Base-by-base conservation (phyloP, 2,797 vertebrate genomes). In the Capromys pilorides region DNA sequence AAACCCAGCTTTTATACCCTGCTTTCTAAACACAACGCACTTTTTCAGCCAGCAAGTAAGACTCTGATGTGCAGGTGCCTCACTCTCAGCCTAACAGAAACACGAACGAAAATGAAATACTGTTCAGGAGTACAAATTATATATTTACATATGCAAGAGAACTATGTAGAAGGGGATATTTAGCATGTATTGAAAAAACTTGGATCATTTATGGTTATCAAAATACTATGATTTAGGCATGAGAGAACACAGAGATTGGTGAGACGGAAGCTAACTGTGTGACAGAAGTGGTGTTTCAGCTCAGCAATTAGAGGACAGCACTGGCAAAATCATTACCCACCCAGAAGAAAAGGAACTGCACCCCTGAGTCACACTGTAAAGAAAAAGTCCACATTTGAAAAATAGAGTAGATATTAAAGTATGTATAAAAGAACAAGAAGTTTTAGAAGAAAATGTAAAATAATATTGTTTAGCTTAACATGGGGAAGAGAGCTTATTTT, bases 401-500 rank as follows among this genome's bases (percentile, higher is more conserved):
- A 45, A 31, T n/a, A 75, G 2, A n/a, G 9, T 64, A n/a, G 66
- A 36, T 49, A 36, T 77, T 91, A 79, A 75, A 84, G 10, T 31
- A 45, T 28, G 51, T 31, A 54, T n/a, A 51, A 62, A 88, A 87
- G 11, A 8, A n/a, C 69, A 71, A 73, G 79, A 6, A 33, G 16
- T 33, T 86, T 80, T 88, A 75, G 51, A 91, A 49, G 67, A 85
- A 85, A 86, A 93, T 62, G 71, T 83, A 81, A 81, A 86, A 71
- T 84, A 73, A 28, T 87, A 88, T 88, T 59, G 49, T 51, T 73
- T 75, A 49, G 19, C 16, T 36, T 78, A 39, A 77, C 33, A 18
- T 71, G 12, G 14, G 24, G 19, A 91, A 75, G n/a, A 86, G 26
- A 94, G 26, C 8, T 86, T 89, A 41, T 73, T 75, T 41, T 41